Percentiles rank a stretch among this genome's conserved stretches.
Evolutionary conservation across 2,888 invertebrate species (phyloP).

Genomic region (Palloptera scutellata): DNA sequence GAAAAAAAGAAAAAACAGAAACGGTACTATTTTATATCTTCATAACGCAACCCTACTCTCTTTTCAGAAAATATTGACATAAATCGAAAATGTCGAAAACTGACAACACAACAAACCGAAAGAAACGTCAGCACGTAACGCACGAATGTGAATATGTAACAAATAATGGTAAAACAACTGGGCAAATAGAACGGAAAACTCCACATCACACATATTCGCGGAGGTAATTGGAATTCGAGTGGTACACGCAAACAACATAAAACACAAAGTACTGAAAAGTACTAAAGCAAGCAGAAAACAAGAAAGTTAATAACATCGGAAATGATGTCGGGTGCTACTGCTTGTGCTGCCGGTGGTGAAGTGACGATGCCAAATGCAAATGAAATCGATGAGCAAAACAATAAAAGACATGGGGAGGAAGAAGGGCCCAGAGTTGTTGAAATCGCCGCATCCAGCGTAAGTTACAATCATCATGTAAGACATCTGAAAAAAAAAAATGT

Average conservation of each 20-base stretch:
- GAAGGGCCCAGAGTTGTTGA: conserved; percentile 55
- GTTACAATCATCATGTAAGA: conserved; percentile 32
- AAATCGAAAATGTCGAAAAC: conserved; percentile 41
- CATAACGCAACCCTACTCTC: neutral
- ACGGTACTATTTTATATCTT: neutral
- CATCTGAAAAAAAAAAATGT: conserved; percentile 2
- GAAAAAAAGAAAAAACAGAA: too few species aligned
- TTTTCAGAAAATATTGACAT: neutral
- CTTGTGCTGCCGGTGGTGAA: conserved; percentile 49
- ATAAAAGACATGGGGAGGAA: conserved; percentile 42
- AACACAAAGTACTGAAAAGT: neutral
- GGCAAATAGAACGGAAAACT: conserved; percentile 34
- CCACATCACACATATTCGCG: neutral
- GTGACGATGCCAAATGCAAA: conserved; percentile 34
- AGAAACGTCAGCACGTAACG: conserved; percentile 25
- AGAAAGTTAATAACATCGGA: conserved; percentile 19
- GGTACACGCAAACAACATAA: conserved; percentile 9
- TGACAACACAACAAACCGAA: conserved; percentile 47
- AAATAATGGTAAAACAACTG: conserved; percentile 33
- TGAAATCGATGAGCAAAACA: too few species aligned
- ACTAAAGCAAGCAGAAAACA: neutral
- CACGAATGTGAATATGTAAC: conserved; percentile 5
- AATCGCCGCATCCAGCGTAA: conserved; percentile 63
- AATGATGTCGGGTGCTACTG: conserved; percentile 48
- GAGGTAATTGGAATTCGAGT: neutral